Evolutionary conservation across 1,140 invertebrate genomes (phyloP), one percentile per base, ranked within the genome.

Genomic region (Aleiodes sp.): DNA sequence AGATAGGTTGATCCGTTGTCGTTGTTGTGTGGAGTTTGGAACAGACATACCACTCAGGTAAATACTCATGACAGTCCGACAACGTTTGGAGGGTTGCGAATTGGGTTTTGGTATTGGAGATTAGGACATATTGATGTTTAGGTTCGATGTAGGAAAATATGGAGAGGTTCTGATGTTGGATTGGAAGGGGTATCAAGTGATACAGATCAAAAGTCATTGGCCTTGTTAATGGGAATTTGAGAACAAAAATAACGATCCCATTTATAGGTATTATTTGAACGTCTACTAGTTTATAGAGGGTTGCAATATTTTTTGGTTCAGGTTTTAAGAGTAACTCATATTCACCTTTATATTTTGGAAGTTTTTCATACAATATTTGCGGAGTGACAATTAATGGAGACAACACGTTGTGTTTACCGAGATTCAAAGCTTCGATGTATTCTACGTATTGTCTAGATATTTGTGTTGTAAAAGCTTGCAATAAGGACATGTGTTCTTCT

Each of bases 381-480:
- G 74, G 46, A 39, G 70, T 68, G 67, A 80, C 75, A 12, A 81
- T 72, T 37, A 73, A 78, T 1, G 74, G 78, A 43, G 78, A 76
- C n/a, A 81, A 70, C 1, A 68, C 75, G 19, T 73, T 73, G 2
- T 76, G 68, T 74, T 78, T 80, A 0, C 68, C 74, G 52, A 80
- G 76, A 37, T 79, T 57, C 8, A 81, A 77, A 24, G 76, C 74
- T 2, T 68, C 19, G 3, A 81, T 66, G 31, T 57, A 65, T 60
- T 78, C 74, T 41, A 77, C 65, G 33, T 75, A 75, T 57, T 81
- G 75, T 16, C 77, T 70, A 59, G 71, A 73, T 52, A 77, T 52
- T 65, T 65, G 73, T 41, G 33, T 66, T 29, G 70, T 73, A 21
- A 65, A 52, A 64, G 24, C 73, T 67, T 26, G 71, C 46, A 21